Evolutionary conservation across 2,888 invertebrate genomes (phyloP).

Genomic region (Automeris io): DNA sequence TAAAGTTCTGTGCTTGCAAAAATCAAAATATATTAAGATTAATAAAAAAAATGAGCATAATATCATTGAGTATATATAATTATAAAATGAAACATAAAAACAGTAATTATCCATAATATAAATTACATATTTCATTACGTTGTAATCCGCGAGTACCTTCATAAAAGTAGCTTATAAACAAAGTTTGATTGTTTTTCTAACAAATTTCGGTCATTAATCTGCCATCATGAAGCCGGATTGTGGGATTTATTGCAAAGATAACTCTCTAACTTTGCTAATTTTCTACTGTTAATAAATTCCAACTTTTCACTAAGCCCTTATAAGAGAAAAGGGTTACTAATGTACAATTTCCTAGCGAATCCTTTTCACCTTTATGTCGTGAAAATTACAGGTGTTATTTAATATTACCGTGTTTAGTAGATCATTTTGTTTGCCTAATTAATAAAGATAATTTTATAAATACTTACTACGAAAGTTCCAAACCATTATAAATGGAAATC

Average conservation of each 20-base stretch:
- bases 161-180: slow-evolving; percentile 29
- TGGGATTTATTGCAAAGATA: slow-evolving; percentile 48
- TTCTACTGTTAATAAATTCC: slow-evolving; percentile 36
- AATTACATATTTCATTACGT: slow-evolving; percentile 10
- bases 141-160: slow-evolving; percentile 24
- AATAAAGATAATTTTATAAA: no score
- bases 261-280: slow-evolving; percentile 37
- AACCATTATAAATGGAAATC: no score
- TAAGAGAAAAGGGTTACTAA: slow-evolving; percentile 33
- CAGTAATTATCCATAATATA: no score
- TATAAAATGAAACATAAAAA: no score
- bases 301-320: slow-evolving; percentile 35
- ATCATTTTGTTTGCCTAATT: no score
- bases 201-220: slow-evolving; percentile 50
- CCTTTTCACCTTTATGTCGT: not conserved
- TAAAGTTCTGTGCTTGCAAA: no score
- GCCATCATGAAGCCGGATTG: slow-evolving; percentile 38
- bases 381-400: not conserved
- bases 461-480: no score
- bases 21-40: no score
- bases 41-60: no score
- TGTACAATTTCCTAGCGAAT: slow-evolving; percentile 11
- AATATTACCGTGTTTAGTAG: no score
- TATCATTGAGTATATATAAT: no score
- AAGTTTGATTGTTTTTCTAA: slow-evolving; percentile 44